Conservation (phyloP, 2,797 vertebrate genomes). For the Crocodylus rhombifer region DNA sequence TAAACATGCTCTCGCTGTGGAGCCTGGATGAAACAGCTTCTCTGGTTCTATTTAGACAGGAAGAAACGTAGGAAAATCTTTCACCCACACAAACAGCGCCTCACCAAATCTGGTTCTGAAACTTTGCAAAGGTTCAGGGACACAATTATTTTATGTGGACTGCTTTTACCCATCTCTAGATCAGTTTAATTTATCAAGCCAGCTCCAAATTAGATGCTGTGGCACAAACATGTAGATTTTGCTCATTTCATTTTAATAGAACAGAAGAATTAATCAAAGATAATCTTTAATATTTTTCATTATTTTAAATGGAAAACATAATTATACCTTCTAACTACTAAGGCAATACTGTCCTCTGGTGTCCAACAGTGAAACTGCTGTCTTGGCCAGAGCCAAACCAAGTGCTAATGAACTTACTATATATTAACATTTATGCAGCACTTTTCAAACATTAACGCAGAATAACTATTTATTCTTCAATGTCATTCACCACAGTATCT, state of each 20-base stretch:
- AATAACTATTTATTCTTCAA: background rate
- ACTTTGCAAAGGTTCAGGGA: background rate
- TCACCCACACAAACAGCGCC: background rate
- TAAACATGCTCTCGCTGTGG: background rate
- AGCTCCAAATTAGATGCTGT: background rate
- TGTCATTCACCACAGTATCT: background rate
- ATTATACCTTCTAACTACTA: conserved; percentile 58
- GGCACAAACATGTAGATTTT: background rate
- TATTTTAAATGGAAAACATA: conserved; percentile 16
- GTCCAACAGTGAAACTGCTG: conserved; percentile 56
- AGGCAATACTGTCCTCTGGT: conserved; percentile 82
- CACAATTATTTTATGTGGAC: background rate
- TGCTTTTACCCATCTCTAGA: background rate
- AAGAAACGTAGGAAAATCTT: background rate
- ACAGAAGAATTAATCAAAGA: background rate
- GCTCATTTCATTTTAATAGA: background rate
- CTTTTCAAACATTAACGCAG: background rate
- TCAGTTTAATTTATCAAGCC: background rate
- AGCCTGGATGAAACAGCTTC: background rate
- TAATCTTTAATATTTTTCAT: background rate
- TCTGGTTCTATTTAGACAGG: background rate
- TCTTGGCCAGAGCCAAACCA: background rate
- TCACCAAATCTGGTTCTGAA: background rate
- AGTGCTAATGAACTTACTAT: too few relatives aligned
- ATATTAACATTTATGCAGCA: background rate